Evolutionary conservation across 2,113 vertebrate species (phyloP), one percentile per base, ranked within the genome.

Genomic region (Poeciliopsis occidentalis): DNA sequence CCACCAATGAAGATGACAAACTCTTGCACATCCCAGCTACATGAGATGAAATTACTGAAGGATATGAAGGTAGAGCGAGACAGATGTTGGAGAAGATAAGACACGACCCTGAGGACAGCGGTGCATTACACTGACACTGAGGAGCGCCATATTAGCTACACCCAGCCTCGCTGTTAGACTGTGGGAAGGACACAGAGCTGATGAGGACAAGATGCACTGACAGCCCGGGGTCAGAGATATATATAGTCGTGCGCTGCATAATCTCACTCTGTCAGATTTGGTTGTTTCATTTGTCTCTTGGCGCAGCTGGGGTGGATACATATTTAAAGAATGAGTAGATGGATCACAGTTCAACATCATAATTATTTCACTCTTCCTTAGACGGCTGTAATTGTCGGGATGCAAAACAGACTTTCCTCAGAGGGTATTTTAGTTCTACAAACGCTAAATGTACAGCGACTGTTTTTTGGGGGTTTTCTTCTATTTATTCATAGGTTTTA

Each of bases 221-320:
- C 91, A 91, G 86, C 83, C 87, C 51, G 64, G 79, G 87, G 90
- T 91, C 87, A 86, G 80, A 24, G 86, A 84, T 92, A 90, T 90
- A 82, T 90, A 86, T 92, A 91, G 87, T 80, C 34, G n/a, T 1
- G 57, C 73, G 79, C 69, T 74, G 60, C 67, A 57, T 70, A 74
- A 88, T 87, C 71, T 63, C 78, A 65, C 76, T 75, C 73, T 87
- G 79, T 86, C 83, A 79, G 37, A 79, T 86, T 73, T 69, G 69
- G 83, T 71, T 78, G 74, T 84, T 81, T 83, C 77, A 82, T 83
- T 72, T 69, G 74, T 74, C 61, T 75, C 26, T 70, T 73, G 51
- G 78, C 75, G 26, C 68, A 82, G 63, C 71, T 74, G 57, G 69
- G 75, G 60, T 70, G 34, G 37, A 69, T 81, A 64, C 69, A 74